Base-by-base conservation (phyloP, 2,888 invertebrate genomes). In the Drosophila kokeensis region DNA sequence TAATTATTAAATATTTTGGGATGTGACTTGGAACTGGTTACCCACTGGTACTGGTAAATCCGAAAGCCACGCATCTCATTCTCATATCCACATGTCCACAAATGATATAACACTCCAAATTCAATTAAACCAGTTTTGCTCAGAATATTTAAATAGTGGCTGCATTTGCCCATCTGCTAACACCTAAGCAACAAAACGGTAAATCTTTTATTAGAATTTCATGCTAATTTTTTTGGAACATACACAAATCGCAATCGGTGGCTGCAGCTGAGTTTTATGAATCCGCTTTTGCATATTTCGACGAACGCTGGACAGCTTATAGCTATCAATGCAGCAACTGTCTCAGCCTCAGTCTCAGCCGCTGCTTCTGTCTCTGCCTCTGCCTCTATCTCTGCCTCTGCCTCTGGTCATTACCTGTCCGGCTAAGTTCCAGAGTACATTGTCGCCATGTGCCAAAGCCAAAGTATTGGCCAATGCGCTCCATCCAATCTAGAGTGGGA, bases 151-250 rank as follows among this genome's bases (percentile, higher is more conserved):
- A 38, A 72, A 45, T 57, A 55, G 69, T 52, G 45, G 53, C 68
- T 70, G 83, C 80, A 85, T 76, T 87, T 76, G 76, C 73, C 60
- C 40, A 27, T 21, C 21, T 63, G 60, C 64, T 62, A 69, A 65
- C 88, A 85, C 73, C 87, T 69, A 77, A 82, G 72, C 68, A 73
- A 52, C 73, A 36, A 52, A 84, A 84, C 83, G 88, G 85, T 85
- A 87, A 82, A 87, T 86, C 76, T 77, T 86, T 90, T 88, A 90
- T 87, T 83, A 78, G 82, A 81, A 86, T 88, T 79, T 83, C 75
- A 87, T 87, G 89, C 73, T 78, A 87, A 87, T 87, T 61, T n/a
- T n/a, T 55, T 55, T 15, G 70, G 40, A 64, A 64, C 60, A 54
- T 24, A 38, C 54, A 53, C 27, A 63, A 50, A 68, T 54, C 63